Base-by-base conservation (phyloP, 2,113 vertebrate species). In the Serilophus lunatus region DNA sequence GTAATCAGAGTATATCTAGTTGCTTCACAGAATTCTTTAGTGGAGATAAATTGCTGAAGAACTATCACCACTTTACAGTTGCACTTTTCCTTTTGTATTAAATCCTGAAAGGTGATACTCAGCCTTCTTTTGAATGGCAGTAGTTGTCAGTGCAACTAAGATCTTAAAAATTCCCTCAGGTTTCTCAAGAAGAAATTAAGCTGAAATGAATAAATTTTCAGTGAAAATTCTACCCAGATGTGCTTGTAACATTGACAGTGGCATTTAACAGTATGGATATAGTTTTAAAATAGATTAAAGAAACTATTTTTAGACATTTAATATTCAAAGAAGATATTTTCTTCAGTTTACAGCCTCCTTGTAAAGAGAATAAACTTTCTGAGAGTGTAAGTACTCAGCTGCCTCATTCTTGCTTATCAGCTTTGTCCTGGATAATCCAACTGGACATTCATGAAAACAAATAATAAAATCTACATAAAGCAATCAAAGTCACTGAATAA, bases 91-190 rank as follows among this genome's bases (percentile, higher is more conserved):
- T 65, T 61, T 65, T 38, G 29, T 47, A 80, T 80, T 54, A 74
- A 88, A 66, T 69, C 38, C 64, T 71, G 64, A 50, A 61, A 54
- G 26, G 18, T 31, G 38, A 66, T 47, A 60, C 18, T 89, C 44
- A 26, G 31, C n/a, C 15, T 95, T 90, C 54, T 78, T 82, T 40
- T 38, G n/a, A 90, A 86, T 9, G 11, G 80, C 65, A 69, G 40
- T 28, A 69, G 66, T 74, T 57, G 72, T 90, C 93, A 97, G 93
- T 45, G 14, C 65, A 93, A 95, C 88, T 74, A 97, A 86, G 49
- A 83, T 69, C 31, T 95, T 95, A 60, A 97, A 96, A 60, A 45
- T 47, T 70, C 59, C 65, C 14, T 68, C 16, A 25, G 31, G 6
- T 28, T 65, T 75, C 77, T 53, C 60, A 90, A 96, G 51, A 86